Evolutionary conservation across 2,113 vertebrate genomes (phyloP), one percentile per base, ranked within the genome.

Genomic region (Mus musculus): DNA sequence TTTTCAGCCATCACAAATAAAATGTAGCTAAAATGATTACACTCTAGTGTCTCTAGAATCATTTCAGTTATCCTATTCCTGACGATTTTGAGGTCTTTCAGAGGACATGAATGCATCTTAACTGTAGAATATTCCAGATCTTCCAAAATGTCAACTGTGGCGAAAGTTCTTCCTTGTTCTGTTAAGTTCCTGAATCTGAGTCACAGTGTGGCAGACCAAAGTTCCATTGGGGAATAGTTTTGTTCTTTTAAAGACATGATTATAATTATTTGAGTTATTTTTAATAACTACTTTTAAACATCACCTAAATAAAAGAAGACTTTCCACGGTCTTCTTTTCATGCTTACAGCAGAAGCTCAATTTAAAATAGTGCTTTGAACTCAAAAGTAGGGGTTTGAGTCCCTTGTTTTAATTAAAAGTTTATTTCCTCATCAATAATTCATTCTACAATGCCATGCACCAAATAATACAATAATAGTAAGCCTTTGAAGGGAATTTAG

Each of bases 351-450:
- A 96, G 63, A 94, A 77, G 16, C 85, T 49, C 49, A 78, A 63
- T 59, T 80, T 90, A 61, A 26, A 93, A 13, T 54, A 89, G 77
- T 82, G 26, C 91, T 87, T 93, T 89, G 26, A 56, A 69, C 67
- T 69, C 12, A 67, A 90, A 93, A 86, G 49, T 88, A 89, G 19
- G 33, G 92, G 46, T 86, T 94, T 84, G 28, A 52, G 67, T n/a
- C 61, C 12, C 71, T 95, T 28, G 26, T 54, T 65, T 54, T 67
- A 94, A 69, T 30, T 42, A 73, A 87, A 93, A 92, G 36, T 95
- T 89, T 96, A 82, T 78, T 95, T 95, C 97, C 8, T 39, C 90
- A 46, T 84, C 56, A 96, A 92, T 81, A 86, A 94, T 82, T 96
- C 73, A 30, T 8, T 92, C 28, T 82, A 82, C 33, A 84, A 71